Base-by-base conservation (phyloP, 2,797 vertebrate genomes). In the Phoeniculus purpureus region DNA sequence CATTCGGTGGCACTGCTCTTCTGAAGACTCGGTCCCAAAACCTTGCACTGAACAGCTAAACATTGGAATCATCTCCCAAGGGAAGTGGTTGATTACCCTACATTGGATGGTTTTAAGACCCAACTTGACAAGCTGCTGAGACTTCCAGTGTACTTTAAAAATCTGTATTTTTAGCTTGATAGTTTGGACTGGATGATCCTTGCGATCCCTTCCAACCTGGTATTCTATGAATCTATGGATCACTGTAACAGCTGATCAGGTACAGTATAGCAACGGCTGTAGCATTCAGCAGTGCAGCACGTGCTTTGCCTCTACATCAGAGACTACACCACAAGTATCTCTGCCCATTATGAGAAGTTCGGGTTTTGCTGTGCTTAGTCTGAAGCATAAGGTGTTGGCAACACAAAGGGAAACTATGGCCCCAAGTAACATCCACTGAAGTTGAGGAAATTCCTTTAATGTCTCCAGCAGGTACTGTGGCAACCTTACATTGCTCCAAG, bases 281-380 rank as follows among this genome's bases (percentile, higher is more conserved):
- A 75, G 80, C 32, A 22, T 21, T 73, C n/a, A 7, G 19, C 51
- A 29, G 43, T 14, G 51, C 43, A 48, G 61, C 61, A 31, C 0
- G 0, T 50, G 40, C 27, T 55, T 70, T 43, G 12, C 12, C 32
- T 80, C 18, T 20, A n/a, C 7, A 3, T 26, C 79, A 72, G 43
- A 5, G 0, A 23, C 54, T 74, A 23, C 0, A 0, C 48, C 62
- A 51, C 20, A 61, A 71, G 2, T 0, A 0, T 45, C 23, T 71
- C 81, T n/a, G 31, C 15, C 54, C 19, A n/a, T 67, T 15, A 10
- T 17, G 32, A 81, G 48, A 29, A 27, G 43, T 26, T 72, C 27
- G 6, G 5, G 12, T 52, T 78, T 68, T 20, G 5, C 45, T 0
- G 0, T 43, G 51, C 45, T 74, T 9, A 37, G 45, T 52, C 34